Conservation (phyloP, 2,113 vertebrate species). For the Tragelaphus imberbis region DNA sequence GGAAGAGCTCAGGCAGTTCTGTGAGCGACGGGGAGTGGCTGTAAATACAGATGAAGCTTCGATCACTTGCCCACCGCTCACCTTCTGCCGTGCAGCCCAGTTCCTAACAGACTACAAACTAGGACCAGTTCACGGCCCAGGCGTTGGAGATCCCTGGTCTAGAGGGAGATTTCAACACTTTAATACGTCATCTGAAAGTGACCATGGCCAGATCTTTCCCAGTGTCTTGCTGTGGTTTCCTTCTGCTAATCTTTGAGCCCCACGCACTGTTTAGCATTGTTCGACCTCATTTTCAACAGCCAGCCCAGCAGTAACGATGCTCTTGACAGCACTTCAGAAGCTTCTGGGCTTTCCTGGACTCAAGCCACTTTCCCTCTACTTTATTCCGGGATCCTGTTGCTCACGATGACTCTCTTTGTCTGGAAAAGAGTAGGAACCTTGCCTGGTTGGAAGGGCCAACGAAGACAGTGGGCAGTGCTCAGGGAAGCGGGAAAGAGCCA, state of each 20-base stretch:
- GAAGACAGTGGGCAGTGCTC: neutral
- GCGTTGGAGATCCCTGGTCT: neutral
- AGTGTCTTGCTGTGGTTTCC: neutral
- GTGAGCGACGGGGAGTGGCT: accelerated
- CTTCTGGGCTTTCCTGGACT: neutral
- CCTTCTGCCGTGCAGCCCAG: neutral
- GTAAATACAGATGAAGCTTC: neutral
- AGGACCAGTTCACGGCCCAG: neutral
- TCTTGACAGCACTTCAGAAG: neutral
- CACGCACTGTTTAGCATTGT: accelerated
- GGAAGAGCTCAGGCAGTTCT: neutral
- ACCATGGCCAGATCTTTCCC: neutral
- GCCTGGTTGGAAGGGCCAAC: neutral
- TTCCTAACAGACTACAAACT: neutral
- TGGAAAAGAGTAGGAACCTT: neutral
- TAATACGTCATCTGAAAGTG: neutral
- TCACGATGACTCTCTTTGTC: neutral
- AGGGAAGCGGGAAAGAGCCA: neutral
- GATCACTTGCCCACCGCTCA: neutral
- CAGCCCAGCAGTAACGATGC: accelerated
- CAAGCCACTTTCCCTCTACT: neutral
- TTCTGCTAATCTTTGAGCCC: neutral
- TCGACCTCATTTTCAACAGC: neutral
- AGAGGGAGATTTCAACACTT: neutral
- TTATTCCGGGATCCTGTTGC: neutral